Conservation (phyloP, 2,888 invertebrate genomes). For the Pseudococcus viburni region DNA sequence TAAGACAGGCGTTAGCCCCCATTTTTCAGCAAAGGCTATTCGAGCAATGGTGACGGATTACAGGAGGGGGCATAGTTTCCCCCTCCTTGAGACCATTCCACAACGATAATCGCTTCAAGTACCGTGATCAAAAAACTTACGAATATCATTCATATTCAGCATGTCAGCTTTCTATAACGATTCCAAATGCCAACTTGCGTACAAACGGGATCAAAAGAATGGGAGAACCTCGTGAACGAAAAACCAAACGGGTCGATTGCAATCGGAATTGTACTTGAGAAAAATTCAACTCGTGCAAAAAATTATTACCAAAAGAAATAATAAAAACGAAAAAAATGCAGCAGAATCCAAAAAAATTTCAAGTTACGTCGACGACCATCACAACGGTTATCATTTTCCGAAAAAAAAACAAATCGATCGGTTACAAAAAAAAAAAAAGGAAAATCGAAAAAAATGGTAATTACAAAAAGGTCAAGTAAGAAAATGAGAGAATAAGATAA, state of each 20-base stretch:
- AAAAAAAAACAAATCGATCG: neutral
- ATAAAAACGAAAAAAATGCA: neutral
- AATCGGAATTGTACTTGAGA: neutral
- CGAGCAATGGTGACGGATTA: conserved; percentile 88
- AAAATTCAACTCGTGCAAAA: neutral
- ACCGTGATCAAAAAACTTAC: conserved; percentile 43
- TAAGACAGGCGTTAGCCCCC: conserved; percentile 98
- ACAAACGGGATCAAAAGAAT: neutral
- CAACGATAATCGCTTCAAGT: conserved; percentile 46
- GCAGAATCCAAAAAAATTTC: neutral
- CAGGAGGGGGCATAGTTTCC: conserved; percentile 66
- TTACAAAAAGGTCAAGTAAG: neutral
- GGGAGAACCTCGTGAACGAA: neutral
- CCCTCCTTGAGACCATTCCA: conserved; percentile 66
- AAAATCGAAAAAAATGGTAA: conserved; percentile 12
- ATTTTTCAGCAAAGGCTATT: conserved; percentile 97
- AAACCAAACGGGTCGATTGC: conserved; percentile 14
- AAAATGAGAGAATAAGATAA: conserved; percentile 24
- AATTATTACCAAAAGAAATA: neutral
- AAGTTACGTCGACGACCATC: conserved; percentile 28
- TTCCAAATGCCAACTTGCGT: conserved; percentile 27
- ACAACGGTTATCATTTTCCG: conserved; percentile 12
- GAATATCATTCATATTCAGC: conserved; percentile 53
- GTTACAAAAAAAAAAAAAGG: neutral
- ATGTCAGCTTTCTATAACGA: neutral